Percentiles rank a stretch among this genome's conserved stretches.
These are phyloP conservation scores for Pteronotus mesoamericanus DNA, from an alignment of 2,797 vertebrate genomes.

Conservation along the genomic window DNA sequence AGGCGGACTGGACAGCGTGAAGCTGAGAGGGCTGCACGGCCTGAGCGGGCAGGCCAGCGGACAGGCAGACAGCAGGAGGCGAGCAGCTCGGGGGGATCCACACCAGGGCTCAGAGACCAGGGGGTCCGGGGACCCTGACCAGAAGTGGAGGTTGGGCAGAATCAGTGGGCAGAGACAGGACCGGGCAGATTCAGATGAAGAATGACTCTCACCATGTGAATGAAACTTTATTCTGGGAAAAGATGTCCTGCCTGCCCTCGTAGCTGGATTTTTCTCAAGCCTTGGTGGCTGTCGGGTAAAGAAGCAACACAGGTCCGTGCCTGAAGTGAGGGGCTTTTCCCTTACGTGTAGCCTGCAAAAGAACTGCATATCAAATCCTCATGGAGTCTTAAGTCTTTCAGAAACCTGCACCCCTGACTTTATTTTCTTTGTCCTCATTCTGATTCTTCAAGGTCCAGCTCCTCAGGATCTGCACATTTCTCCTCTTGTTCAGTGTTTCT, in stretches of 20 bases:
- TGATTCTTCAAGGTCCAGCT: not conserved
- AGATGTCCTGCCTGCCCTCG: not conserved
- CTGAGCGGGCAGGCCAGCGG: not conserved
- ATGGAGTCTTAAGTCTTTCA: conserved; percentile 31
- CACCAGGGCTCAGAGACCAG: not conserved
- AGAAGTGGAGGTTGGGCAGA: not conserved
- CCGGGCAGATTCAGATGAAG: not conserved
- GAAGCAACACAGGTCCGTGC: not conserved
- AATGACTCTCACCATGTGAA: not conserved
- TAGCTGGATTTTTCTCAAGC: not conserved
- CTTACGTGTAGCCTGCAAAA: not conserved
- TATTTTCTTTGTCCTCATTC: not conserved
- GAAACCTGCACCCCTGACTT: not conserved
- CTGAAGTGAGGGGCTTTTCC: not conserved
- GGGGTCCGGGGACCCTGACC: not conserved
- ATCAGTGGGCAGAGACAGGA: not conserved
- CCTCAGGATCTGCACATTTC: not conserved
- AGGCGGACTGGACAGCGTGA: not conserved
- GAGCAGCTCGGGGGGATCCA: not conserved
- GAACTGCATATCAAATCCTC: conserved; percentile 6
- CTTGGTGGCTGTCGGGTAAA: not conserved
- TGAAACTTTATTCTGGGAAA: not conserved
- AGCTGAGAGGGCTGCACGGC: not conserved
- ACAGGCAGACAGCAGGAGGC: not conserved
- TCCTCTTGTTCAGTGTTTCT: not conserved